Evolutionary conservation across 2,113 vertebrate genomes (phyloP).

Genomic region (Nannobrachium achirus): DNA sequence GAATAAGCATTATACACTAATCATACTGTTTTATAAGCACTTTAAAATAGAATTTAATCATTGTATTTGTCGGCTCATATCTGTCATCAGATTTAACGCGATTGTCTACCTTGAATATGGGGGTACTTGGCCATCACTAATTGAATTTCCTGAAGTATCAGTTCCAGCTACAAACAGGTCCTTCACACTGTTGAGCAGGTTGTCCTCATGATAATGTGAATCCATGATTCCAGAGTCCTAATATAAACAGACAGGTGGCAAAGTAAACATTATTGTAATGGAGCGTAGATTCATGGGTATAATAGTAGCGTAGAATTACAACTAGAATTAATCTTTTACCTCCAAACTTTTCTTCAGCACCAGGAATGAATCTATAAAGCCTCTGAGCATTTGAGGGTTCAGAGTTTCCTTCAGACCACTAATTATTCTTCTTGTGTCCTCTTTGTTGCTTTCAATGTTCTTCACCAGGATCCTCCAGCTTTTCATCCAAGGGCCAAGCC

Average conservation of each 20-base stretch:
- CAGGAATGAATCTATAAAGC: constrained; percentile 73
- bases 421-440: constrained; percentile 11
- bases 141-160: constrained; percentile 61
- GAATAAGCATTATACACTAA: neutral
- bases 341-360: constrained; percentile 58
- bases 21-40: neutral
- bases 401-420: constrained; percentile 59
- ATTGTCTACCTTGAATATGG: constrained; percentile 74
- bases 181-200: constrained; percentile 59
- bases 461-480: constrained; percentile 8
- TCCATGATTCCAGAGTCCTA: constrained; percentile 37
- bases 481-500: constrained; percentile 40
- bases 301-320: neutral
- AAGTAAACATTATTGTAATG: neutral
- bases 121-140: constrained; percentile 79
- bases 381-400: constrained; percentile 52
- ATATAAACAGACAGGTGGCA: neutral
- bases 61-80: neutral
- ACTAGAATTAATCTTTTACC: constrained; percentile 17
- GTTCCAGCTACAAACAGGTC: constrained; percentile 75
- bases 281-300: neutral
- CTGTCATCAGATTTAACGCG: neutral
- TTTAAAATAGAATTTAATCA: neutral
- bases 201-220: constrained; percentile 48
- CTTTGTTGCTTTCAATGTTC: neutral